These are phyloP conservation scores for Drosophila nigritarsus DNA, from an alignment of 2,888 invertebrate genomes.

Conservation along the genomic window DNA sequence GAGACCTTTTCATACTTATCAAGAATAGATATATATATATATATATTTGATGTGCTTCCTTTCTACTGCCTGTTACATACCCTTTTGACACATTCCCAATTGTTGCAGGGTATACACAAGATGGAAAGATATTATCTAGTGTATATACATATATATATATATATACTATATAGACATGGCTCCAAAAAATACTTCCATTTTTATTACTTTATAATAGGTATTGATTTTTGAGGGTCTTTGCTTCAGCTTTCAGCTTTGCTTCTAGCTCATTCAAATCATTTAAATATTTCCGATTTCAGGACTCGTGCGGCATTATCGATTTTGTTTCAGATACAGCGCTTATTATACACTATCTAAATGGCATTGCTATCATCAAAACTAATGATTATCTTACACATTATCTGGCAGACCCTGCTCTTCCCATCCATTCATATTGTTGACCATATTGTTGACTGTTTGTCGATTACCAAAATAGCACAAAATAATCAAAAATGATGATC, in stretches of 20 bases:
- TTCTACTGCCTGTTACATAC: not conserved
- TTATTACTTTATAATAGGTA: slow-evolving; percentile 6
- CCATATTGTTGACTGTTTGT: not conserved
- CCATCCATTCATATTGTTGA: slow-evolving; percentile 3
- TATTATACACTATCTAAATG: not conserved
- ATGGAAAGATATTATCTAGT: not conserved
- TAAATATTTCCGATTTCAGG: not conserved
- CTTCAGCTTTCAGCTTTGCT: not conserved
- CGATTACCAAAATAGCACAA: not conserved
- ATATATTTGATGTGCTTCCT: not conserved
- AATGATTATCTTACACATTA: slow-evolving; percentile 18
- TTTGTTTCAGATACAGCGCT: not conserved
- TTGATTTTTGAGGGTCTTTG: not conserved
- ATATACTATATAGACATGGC: not conserved
- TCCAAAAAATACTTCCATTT: not conserved
- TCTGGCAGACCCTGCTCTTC: not conserved
- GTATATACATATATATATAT: not conserved
- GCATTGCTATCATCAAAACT: slow-evolving; percentile 7
- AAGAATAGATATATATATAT: not conserved
- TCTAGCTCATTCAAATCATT: not conserved
- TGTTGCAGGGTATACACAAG: not conserved
- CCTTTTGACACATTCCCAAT: not conserved
- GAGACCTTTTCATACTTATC: not conserved
- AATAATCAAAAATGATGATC: not conserved
- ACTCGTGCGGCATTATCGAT: not conserved